Evolutionary conservation across 2,797 vertebrate species (phyloP).

Genomic region (Cetoscarus ocellatus): DNA sequence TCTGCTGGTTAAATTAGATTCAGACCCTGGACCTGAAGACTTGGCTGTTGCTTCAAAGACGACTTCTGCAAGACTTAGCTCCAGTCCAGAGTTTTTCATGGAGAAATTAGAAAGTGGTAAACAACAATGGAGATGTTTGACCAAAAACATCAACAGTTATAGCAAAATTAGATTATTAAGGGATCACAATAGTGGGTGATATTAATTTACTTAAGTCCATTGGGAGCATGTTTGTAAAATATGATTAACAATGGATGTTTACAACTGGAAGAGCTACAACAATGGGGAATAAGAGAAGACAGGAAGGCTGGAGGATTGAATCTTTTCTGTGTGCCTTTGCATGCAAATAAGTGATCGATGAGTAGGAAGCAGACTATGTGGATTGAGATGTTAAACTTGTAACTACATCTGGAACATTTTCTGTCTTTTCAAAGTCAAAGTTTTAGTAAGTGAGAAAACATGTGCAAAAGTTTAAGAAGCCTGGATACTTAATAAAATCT

Average conservation of each 20-base stretch:
- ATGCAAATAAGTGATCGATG: background rate
- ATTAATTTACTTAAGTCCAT: conserved; percentile 54
- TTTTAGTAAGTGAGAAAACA: background rate
- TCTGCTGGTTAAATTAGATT: conserved; percentile 66
- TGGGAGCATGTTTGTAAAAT: conserved; percentile 36
- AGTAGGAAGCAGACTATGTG: background rate
- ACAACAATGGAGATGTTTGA: conserved; percentile 55
- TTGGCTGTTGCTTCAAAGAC: conserved; percentile 70
- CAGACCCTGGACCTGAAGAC: conserved; percentile 66
- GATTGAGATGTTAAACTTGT: conserved; percentile 1
- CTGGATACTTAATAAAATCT: background rate
- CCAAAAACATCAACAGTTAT: conserved; percentile 59
- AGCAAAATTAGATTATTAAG: conserved; percentile 47
- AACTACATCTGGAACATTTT: background rate
- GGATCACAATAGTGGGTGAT: conserved; percentile 51
- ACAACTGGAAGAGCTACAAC: conserved; percentile 41
- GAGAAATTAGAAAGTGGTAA: conserved; percentile 58
- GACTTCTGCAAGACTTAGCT: conserved; percentile 22
- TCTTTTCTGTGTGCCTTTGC: conserved; percentile 11
- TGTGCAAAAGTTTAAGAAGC: conserved; percentile 1
- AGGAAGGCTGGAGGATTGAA: conserved; percentile 12
- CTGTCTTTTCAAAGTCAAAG: background rate
- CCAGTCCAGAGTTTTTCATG: conserved; percentile 54
- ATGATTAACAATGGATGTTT: conserved; percentile 47
- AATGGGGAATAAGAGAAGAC: conserved; percentile 47